These are phyloP conservation scores for Caenorhabditis wallacei DNA, from an alignment of 2,888 invertebrate genomes.

Conservation along the genomic window DNA sequence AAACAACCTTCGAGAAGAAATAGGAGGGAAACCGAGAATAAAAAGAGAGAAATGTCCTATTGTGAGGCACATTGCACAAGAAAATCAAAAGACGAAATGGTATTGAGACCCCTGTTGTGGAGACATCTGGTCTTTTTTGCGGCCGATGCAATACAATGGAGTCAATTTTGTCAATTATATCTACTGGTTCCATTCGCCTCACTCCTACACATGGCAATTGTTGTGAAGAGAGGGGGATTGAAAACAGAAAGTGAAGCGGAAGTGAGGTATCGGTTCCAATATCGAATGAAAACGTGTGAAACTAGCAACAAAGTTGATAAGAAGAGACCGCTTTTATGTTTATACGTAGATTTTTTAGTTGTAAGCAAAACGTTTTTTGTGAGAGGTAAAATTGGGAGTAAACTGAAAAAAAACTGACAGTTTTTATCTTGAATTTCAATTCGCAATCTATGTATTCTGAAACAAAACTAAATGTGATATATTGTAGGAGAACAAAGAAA, in stretches of 20 bases:
- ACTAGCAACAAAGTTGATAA: conserved; percentile 23
- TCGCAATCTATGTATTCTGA: background rate
- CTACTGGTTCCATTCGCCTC: conserved; percentile 35
- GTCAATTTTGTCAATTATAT: conserved; percentile 63
- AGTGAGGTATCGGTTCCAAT: conserved; percentile 12
- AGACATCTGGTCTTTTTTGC: conserved; percentile 56
- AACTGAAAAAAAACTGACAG: conserved; percentile 4
- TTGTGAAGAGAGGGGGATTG: conserved; percentile 24
- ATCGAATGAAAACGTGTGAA: conserved; percentile 4
- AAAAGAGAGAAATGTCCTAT: conserved; percentile 39
- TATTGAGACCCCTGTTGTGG: conserved; percentile 29
- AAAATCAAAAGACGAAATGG: conserved; percentile 23
- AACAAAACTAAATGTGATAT: background rate
- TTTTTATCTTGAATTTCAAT: background rate
- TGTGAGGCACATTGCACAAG: conserved; percentile 47
- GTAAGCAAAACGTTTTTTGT: conserved; percentile 12
- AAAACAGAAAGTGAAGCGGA: conserved; percentile 7
- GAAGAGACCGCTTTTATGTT: conserved; percentile 12
- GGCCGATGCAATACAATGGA: conserved; percentile 32
- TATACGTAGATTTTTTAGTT: conserved; percentile 6
- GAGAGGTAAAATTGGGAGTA: background rate
- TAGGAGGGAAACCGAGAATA: conserved; percentile 29
- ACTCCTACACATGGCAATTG: conserved; percentile 8
- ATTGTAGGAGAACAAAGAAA: too few relatives aligned
- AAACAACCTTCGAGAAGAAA: conserved; percentile 52